Conservation (phyloP, 2,113 vertebrate species). For the Pseudonaja textilis region DNA sequence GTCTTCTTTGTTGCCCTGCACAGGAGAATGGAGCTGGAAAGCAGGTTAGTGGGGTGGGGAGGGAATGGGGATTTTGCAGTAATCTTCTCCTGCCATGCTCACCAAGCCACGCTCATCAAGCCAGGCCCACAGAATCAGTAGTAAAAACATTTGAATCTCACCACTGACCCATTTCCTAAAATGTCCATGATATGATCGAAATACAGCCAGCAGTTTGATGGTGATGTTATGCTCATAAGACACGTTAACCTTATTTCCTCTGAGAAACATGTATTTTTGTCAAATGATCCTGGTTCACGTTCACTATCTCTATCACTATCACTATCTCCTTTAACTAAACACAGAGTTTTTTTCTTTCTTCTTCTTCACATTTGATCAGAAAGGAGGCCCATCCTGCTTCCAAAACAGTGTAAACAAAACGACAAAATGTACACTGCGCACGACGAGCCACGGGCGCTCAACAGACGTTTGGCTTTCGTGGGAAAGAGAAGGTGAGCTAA, state of each 20-base stretch:
- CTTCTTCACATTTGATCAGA: slow-evolving; percentile 13
- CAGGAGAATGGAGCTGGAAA: too few species aligned
- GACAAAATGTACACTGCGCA: slow-evolving; percentile 58
- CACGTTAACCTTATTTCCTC: slow-evolving; percentile 34
- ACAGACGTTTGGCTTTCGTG: slow-evolving; percentile 69
- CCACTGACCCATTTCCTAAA: neutral
- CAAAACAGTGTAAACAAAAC: slow-evolving; percentile 55
- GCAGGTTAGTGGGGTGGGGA: too few species aligned
- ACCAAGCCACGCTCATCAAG: too few species aligned
- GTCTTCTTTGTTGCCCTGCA: too few species aligned
- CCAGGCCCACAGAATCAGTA: too few species aligned
- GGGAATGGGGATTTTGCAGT: too few species aligned
- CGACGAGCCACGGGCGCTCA: slow-evolving; percentile 68
- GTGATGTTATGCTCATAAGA: slow-evolving; percentile 12
- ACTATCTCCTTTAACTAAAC: slow-evolving; percentile 23
- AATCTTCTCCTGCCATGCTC: too few species aligned
- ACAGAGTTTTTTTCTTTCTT: neutral
- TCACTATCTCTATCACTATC: neutral
- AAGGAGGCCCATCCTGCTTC: slow-evolving; percentile 30
- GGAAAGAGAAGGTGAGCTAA: slow-evolving; percentile 57
- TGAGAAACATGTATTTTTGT: neutral
- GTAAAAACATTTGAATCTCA: too few species aligned
- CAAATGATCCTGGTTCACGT: neutral
- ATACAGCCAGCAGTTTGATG: neutral
- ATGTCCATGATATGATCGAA: neutral